Evolutionary conservation across 1,140 invertebrate species (phyloP), one percentile per base, ranked within the genome.

Genomic region (Latrodectus geometricus): DNA sequence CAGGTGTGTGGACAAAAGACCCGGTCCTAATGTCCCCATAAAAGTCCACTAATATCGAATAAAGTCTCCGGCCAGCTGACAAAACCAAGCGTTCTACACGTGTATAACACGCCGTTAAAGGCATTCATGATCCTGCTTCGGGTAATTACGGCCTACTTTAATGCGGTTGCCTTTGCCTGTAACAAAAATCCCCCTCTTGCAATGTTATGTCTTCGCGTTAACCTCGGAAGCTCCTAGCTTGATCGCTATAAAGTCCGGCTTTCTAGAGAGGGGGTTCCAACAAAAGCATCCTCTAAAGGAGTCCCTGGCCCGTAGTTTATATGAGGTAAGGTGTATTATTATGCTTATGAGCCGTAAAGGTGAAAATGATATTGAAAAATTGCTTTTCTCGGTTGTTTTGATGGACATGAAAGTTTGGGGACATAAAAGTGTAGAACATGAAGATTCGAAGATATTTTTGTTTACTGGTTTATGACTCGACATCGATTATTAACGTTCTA

Each of bases 1-100:
- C 83, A 86, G 83, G 74, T 86, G 74, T 86, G 83, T 86, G 83
- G 83, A 86, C 83, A 86, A 86, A 86, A n/a, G 83, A 77, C 74
- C 49, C 35, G 8, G 82, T n/a, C 21, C 72, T 76, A 84, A 84
- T 76, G 75, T 72, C 74, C 65, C 77, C 83, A 50, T 86, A 86
- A 86, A 86, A 86, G 75, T 61, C 74, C 50, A 77, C 83, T 86
- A 86, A 86, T 86, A 65, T 70, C 61, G 75, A 70, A 72, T 86
- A 86, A 86, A 86, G 66, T 69, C 66, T 11, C 50, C 9, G 73
- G 48, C 82, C 82, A 84, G 82, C 82, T 84, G 82, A 84, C 81
- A 84, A 84, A 84, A 84, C 82, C 48, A 35, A n/a, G 52, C 83
- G 21, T 56, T 61, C 49, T 86, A 86, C 83, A 86, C 83, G 83